Conservation (phyloP, 2,888 invertebrate species). For the Tipula confusa region DNA sequence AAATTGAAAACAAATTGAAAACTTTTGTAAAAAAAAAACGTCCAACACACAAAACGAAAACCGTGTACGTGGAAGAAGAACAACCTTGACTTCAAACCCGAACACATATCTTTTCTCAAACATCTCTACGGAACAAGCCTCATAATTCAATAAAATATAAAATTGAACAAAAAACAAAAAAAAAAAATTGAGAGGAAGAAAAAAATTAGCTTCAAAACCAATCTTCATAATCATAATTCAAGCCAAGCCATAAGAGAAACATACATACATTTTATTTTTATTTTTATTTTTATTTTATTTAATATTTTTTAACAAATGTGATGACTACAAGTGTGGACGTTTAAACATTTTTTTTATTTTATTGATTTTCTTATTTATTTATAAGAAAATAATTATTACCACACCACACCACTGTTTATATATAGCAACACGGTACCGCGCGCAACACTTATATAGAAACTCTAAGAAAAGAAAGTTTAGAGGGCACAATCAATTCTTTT, state of each 20-base stretch:
- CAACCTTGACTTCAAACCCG: conserved; percentile 12
- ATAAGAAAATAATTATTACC: background rate
- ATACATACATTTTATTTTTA: background rate
- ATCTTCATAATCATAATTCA: conserved; percentile 12
- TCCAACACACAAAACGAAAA: background rate
- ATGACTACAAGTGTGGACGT: conserved; percentile 25
- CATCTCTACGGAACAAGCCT: conserved; percentile 9
- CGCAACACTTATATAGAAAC: background rate
- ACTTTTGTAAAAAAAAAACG: background rate
- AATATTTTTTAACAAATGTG: background rate
- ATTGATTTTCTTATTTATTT: conserved; percentile 25
- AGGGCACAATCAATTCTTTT: conserved; percentile 29
- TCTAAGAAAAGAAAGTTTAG: conserved; percentile 28
- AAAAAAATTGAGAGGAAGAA: background rate
- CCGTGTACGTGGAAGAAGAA: background rate
- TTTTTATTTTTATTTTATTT: background rate
- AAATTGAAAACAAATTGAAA: background rate
- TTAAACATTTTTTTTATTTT: background rate
- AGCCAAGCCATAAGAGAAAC: conserved; percentile 9
- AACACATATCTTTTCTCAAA: background rate
- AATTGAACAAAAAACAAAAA: background rate
- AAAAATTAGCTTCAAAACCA: background rate
- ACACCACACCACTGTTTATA: background rate
- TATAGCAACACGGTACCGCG: background rate
- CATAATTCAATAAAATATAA: conserved; percentile 12